phyloP scores from a whole-genome alignment of 2,888 invertebrate genomes.

The Epicampocera succincta region DNA sequence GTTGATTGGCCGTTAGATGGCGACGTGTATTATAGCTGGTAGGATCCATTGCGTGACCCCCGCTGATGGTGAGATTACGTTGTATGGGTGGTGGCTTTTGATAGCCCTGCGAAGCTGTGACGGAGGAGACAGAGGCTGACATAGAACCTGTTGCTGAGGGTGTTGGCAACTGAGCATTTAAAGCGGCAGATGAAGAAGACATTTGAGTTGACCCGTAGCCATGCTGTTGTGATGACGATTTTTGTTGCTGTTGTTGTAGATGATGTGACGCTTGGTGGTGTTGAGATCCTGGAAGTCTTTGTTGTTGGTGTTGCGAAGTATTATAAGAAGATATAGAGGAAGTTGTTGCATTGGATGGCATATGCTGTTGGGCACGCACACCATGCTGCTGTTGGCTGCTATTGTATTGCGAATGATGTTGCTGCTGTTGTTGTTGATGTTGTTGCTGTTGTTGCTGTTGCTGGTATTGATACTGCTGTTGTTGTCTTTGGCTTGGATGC shows the following conservation, averaged over 20 bases:
- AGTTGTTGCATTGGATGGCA: conserved; percentile 43
- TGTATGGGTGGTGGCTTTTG: conserved; percentile 78
- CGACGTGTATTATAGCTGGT: conserved; percentile 75
- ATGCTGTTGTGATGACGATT: conserved; percentile 61
- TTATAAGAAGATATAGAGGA: conserved; percentile 42
- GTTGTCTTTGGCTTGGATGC: conserved; percentile 85
- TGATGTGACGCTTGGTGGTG: conserved; percentile 62
- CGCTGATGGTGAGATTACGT: conserved; percentile 78
- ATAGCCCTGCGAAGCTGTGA: conserved; percentile 70
- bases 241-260: conserved; percentile 55
- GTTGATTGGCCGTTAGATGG: conserved; percentile 73
- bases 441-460: conserved; percentile 86
- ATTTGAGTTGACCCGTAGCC: conserved; percentile 38
- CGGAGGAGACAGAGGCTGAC: conserved; percentile 66
- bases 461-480: conserved; percentile 79
- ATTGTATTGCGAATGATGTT: conserved; percentile 80
- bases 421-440: conserved; percentile 84
- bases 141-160: conserved; percentile 62
- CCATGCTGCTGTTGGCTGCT: conserved; percentile 68
- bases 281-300: conserved; percentile 61
- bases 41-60: conserved; percentile 78
- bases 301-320: conserved; percentile 61
- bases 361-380: conserved; percentile 70
- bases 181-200: conserved; percentile 37
- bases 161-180: conserved; percentile 63